Evolutionary conservation across 2,888 invertebrate genomes (phyloP), one percentile per base, ranked within the genome.

Genomic region (Aquatica leii): DNA sequence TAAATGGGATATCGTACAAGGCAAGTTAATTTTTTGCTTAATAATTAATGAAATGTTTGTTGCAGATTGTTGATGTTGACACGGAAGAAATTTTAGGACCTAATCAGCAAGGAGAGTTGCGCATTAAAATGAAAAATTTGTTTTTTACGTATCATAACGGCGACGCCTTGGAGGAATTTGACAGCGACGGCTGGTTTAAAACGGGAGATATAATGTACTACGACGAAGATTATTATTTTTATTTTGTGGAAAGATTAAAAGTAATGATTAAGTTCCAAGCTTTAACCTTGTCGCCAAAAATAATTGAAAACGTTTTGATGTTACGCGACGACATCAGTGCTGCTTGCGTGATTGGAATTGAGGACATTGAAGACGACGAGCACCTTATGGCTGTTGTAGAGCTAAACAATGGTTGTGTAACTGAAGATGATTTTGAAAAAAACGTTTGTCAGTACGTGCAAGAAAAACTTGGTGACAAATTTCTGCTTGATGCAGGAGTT

Each of bases 201-300:
- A 83, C 84, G 1, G 86, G 86, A 0, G 86, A 86, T 63, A 75
- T 85, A 24, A 80, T 82, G 17, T 85, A 83, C 65, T 82, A 83
- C 63, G 85, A 86, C 62, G 80, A 83, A 17, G 76, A 82, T n/a
- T 77, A 77, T 67, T 82, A 83, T 66, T 83, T 81, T 63, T 85
- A 76, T 71, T 81, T 83, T 40, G 79, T 84, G 0, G 86, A 85
- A 34, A 78, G 86, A 18, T 80, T 84, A 3, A 86, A 86, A 66
- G 79, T 84, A 66, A 74, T 86, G 65, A 75, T 86, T 3, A 86
- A 85, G 71, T 86, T 82, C 67, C 81, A 75, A 66, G 81, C 77
- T 41, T 78, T 82, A 77, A 85, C 86, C 73, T 84, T 86, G 3
- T 66, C 75, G 12, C 80, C 81, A 1, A 73, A 75, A 2, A 59